Base-by-base conservation (phyloP, 2,113 vertebrate genomes). In the Talpa occidentalis region DNA sequence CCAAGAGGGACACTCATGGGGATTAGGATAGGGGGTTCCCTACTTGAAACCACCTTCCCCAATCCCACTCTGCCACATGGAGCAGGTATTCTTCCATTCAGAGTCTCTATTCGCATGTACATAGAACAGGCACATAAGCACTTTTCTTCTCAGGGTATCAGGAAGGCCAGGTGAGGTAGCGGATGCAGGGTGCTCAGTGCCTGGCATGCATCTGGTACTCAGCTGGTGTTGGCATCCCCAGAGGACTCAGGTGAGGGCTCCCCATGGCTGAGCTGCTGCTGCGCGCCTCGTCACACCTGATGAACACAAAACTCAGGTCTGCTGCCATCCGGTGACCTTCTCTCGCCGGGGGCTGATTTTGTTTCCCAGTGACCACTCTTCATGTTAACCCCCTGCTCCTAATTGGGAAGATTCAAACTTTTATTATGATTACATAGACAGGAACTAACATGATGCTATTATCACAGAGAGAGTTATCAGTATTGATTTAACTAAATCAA, bases 401-500 rank as follows among this genome's bases (percentile, higher is more conserved):
- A 62, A 70, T 67, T 79, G 47, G 80, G 44, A 91, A 32, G 42
- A 80, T 83, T 15, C 32, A 85, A 69, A 52, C 49, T 69, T 93
- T 83, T 21, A 40, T 70, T 92, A 1, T 87, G 56, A 88, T 93
- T 94, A 67, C 11, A 28, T 66, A 77, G 16, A 28, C 19, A 72
- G 59, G 54, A 76, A 47, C 37, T 81, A 90, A 69, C 49, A 76
- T 52, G 44, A 14, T 8, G 54, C 66, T 82, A 0, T 88, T 89
- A 59, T 47, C 69, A 24, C 37, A 30, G 30, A 94, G n/a, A 56
- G 81, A 88, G 8, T 59, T n/a, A 76, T 76, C 59, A 59, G 30
- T 64, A 16, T 81, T 93, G 79, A 56, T 90, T 91, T 73, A 81
- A 92, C 37, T 47, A 69, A 90, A 78, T 73, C 35, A 79, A 74